These are phyloP conservation scores for Anoplopoma fimbria DNA, from an alignment of 2,113 vertebrate species.

Conservation along the genomic window DNA sequence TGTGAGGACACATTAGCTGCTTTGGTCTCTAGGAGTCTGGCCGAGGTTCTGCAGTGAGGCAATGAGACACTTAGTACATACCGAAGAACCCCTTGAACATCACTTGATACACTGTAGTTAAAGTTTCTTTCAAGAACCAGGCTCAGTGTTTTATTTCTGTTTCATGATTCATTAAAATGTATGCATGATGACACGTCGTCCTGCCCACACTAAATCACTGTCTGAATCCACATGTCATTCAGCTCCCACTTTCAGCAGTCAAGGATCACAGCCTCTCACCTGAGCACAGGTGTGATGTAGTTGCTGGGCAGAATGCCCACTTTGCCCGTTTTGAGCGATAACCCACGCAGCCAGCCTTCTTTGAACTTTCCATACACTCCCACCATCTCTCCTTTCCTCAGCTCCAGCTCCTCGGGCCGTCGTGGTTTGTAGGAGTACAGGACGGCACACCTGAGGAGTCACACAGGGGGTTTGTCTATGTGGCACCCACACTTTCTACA, in stretches of 20 bases:
- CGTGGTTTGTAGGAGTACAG: slow-evolving; percentile 89
- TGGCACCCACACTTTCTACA: not conserved
- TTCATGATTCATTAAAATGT: not conserved
- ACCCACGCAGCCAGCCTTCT: slow-evolving; percentile 93
- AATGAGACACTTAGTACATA: slow-evolving; percentile 20
- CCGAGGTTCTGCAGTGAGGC: slow-evolving; percentile 81
- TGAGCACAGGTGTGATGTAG: slow-evolving; percentile 91
- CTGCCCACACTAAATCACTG: slow-evolving; percentile 28
- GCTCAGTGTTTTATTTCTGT: not conserved
- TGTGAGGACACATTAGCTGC: slow-evolving; percentile 60
- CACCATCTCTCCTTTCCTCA: slow-evolving; percentile 94
- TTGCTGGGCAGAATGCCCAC: slow-evolving; percentile 92
- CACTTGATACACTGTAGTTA: not conserved
- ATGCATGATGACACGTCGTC: slow-evolving; percentile 3
- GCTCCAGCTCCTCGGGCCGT: slow-evolving; percentile 89
- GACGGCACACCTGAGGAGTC: slow-evolving; percentile 87
- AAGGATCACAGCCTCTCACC: slow-evolving; percentile 79
- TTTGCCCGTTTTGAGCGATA: slow-evolving; percentile 92
- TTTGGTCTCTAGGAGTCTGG: slow-evolving; percentile 83
- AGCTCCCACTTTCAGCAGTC: slow-evolving; percentile 25
- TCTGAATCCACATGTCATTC: slow-evolving; percentile 43
- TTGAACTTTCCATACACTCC: slow-evolving; percentile 91
- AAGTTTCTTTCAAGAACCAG: not conserved
- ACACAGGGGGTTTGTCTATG: not conserved
- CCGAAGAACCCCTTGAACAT: not conserved